Base-by-base conservation (phyloP, 2,797 vertebrate species). In the Strix occidentalis region DNA sequence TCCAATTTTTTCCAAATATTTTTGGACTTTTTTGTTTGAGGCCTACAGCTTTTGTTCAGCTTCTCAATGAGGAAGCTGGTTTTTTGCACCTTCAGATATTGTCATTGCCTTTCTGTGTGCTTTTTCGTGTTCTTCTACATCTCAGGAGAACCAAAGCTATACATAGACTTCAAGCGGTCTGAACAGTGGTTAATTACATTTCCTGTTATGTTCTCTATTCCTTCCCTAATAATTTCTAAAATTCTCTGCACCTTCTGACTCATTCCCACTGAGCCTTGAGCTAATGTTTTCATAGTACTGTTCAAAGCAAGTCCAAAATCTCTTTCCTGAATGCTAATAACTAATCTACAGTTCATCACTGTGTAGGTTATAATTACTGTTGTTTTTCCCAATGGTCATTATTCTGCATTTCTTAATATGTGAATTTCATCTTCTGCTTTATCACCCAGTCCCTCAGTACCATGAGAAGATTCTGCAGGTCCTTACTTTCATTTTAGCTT, bases 281-380 rank as follows among this genome's bases (percentile, higher is more conserved):
- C 91, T 94, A 87, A 95, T 96, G 96, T 96, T 95, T 96, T 93
- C 94, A 65, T 37, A 92, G 90, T 2, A 39, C 68, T 78, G 75
- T 91, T 96, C 84, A 91, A 94, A 96, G 84, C 8, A 1, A 93
- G 87, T 54, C 78, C 84, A 93, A 76, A 87, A 80, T 68, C 84
- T 90, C 92, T 92, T 35, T 83, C 75, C 81, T 94, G 96, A 91
- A 96, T 96, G 68, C 89, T 96, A 96, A 97, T 92, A 85, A 71
- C 90, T 87, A 68, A 93, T 93, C 84, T 92, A 15, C 87, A 87
- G 71, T 91, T 92, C 87, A 80, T 94, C 92, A 68, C 71, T 71
- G n/a, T 57, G 87, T 46, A 92, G 84, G 29, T 50, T 95, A 33
- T 96, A 95, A 95, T 96, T 96, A 93, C 83, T 87, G 78, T 28